Evolutionary conservation across 2,797 vertebrate genomes (phyloP), one percentile per base, ranked within the genome.

Genomic region (Anniella stebbinsi): DNA sequence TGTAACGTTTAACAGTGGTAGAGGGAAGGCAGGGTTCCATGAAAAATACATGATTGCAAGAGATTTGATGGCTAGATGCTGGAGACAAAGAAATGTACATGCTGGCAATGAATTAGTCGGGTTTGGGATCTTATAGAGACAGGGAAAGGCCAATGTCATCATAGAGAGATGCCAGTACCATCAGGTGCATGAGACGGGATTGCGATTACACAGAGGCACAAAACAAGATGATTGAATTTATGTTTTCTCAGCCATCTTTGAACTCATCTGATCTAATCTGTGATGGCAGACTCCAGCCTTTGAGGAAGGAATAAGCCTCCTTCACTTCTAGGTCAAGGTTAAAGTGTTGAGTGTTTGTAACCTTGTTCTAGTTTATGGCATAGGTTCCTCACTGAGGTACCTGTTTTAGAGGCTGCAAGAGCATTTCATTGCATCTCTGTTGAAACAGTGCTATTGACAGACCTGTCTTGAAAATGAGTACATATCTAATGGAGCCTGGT

Each of bases 291-390:
- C 78, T 88, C 94, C 94, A 88, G 93, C 94, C 93, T 95, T 93
- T 92, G 93, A 94, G 94, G 92, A 93, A 94, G 93, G 92, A 95
- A 95, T 93, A 96, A 94, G 91, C 91, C 93, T 94, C 90, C 86
- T 93, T 95, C 93, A 92, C 93, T 94, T 93, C 88, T 88, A 93
- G 93, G 92, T 94, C 93, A 93, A 51, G 17, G 0, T 86, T 90
- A 84, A 86, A 83, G 89, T 93, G 93, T 93, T 91, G 89, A 90
- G 92, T 92, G 92, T 95, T 69, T 94, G 93, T 95, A 85, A 88
- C 93, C 90, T 93, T 89, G 92, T 92, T 87, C 17, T 0, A 51
- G 78, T 87, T 95, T 94, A 90, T 80, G 51, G 36, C 36, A 77
- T 69, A 67, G 36, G n/a, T 85, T 84, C 30, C 23, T 78, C 28